Evolutionary conservation across 2,888 invertebrate genomes (phyloP).

Genomic region (Acheta domesticus): DNA sequence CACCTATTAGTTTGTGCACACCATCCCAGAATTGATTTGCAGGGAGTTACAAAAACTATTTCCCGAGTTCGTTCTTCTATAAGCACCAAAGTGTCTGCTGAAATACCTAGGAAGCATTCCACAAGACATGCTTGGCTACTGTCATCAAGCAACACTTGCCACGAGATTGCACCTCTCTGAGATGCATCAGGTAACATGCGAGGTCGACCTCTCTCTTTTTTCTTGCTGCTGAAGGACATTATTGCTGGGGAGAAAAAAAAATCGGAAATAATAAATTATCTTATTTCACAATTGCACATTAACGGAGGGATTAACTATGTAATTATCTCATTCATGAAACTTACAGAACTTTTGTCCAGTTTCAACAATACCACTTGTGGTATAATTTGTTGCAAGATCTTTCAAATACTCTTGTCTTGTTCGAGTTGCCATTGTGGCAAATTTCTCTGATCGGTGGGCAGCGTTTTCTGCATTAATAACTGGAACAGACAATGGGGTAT

Average conservation of each 20-base stretch:
- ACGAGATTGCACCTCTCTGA: slow-evolving; percentile 77
- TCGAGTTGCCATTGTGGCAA: slow-evolving; percentile 93
- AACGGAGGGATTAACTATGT: too few relatives aligned
- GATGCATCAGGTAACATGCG: slow-evolving; percentile 43
- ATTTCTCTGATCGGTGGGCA: slow-evolving; percentile 92
- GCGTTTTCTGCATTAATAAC: slow-evolving; percentile 96
- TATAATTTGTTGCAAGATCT: slow-evolving; percentile 82
- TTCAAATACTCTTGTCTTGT: slow-evolving; percentile 94
- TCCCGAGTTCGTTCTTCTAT: slow-evolving; percentile 79
- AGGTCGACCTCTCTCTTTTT: slow-evolving; percentile 73
- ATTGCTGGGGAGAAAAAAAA: slow-evolving; percentile 56
- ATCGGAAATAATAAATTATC: neutral
- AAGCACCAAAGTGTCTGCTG: slow-evolving; percentile 80
- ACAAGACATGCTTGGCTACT: slow-evolving; percentile 63
- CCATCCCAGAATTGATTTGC: slow-evolving; percentile 75
- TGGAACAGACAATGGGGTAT: slow-evolving; percentile 41
- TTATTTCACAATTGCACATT: neutral
- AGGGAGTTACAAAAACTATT: slow-evolving; percentile 82
- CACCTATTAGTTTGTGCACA: slow-evolving; percentile 58
- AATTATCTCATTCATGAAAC: slow-evolving; percentile 43
- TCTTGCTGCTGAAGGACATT: slow-evolving; percentile 69
- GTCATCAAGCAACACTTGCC: slow-evolving; percentile 73
- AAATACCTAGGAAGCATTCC: slow-evolving; percentile 81
- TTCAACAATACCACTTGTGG: slow-evolving; percentile 75
- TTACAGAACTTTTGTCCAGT: slow-evolving; percentile 83